These are phyloP conservation scores for Discoglossus pictus DNA, from an alignment of 2,797 vertebrate species.

Conservation along the genomic window DNA sequence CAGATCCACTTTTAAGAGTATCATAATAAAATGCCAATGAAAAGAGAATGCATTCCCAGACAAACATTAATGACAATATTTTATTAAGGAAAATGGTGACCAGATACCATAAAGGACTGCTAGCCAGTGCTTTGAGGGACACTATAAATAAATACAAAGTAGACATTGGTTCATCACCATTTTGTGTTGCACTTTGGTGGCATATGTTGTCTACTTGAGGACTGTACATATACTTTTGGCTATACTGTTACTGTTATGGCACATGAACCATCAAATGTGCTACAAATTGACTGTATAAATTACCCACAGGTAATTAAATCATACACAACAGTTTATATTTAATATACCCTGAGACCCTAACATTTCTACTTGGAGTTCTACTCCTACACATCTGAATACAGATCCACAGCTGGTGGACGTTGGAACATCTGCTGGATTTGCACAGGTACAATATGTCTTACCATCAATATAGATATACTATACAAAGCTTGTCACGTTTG, in stretches of 20 bases:
- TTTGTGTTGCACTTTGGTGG: neutral
- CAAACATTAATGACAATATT: neutral
- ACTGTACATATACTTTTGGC: neutral
- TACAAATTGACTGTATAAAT: neutral
- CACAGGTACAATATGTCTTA: too few relatives aligned
- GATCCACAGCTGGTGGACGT: neutral
- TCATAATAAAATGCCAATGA: too few relatives aligned
- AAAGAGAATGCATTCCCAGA: too few relatives aligned
- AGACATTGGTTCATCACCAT: neutral
- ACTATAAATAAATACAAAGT: constrained; percentile 26
- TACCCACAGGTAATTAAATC: neutral
- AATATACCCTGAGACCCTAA: constrained; percentile 3
- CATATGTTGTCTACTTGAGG: neutral
- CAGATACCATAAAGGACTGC: constrained; percentile 1
- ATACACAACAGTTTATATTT: neutral
- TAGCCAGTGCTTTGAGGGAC: constrained; percentile 17
- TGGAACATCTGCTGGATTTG: too few relatives aligned
- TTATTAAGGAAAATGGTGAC: constrained; percentile 21
- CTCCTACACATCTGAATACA: neutral
- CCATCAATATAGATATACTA: too few relatives aligned
- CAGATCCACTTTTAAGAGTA: too few relatives aligned
- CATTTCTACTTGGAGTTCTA: neutral
- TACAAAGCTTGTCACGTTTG: too few relatives aligned
- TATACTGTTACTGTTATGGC: too few relatives aligned
- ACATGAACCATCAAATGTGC: too few relatives aligned